These are phyloP conservation scores for Ceratitis capitata DNA, from an alignment of 1,140 invertebrate species.

Conservation along the genomic window DNA sequence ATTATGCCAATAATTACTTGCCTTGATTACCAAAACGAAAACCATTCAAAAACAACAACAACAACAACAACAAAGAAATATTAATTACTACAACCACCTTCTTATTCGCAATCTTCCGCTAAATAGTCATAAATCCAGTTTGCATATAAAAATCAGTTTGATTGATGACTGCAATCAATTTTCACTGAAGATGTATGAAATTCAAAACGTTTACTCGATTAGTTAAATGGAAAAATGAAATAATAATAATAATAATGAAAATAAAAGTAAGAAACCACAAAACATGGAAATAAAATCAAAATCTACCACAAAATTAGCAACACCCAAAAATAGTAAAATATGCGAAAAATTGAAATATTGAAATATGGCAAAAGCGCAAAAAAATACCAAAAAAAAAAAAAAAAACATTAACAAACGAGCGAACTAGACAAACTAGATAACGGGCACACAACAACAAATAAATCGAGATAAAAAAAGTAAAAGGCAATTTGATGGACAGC, in stretches of 20 bases:
- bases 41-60: background rate
- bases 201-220: background rate
- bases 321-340: conserved; percentile 5
- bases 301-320: background rate
- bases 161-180: background rate
- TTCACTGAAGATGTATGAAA: background rate
- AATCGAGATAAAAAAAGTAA: background rate
- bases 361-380: background rate
- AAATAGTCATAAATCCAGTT: background rate
- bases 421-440: conserved; percentile 6
- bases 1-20: background rate
- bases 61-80: too few species aligned
- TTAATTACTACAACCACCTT: background rate
- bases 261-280: too few species aligned
- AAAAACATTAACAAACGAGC: too few species aligned
- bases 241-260: too few species aligned
- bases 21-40: background rate
- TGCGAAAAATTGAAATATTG: background rate
- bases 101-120: background rate
- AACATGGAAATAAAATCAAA: conserved; percentile 8
- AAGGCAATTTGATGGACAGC: background rate
- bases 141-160: background rate
- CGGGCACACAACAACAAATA: background rate
- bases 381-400: too few species aligned
- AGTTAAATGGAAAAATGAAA: background rate